Conservation (phyloP, 2,888 invertebrate species). For the Mongoloraphidia duomilia region DNA sequence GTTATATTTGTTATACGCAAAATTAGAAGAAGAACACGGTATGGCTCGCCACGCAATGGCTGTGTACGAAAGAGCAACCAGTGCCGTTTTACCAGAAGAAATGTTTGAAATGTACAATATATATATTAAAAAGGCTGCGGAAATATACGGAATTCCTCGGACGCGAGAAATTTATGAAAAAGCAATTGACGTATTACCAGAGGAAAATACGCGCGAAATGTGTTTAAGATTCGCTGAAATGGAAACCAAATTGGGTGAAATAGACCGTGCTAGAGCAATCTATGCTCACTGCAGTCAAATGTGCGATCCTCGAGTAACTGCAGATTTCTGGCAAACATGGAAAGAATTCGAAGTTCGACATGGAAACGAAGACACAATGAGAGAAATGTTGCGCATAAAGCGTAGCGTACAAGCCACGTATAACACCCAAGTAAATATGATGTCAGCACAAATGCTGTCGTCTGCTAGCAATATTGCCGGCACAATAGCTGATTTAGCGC, state of each 20-base stretch:
- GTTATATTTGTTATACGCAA: constrained; percentile 90
- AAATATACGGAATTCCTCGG: constrained; percentile 93
- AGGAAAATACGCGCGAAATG: constrained; percentile 88
- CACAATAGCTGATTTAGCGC: constrained; percentile 56
- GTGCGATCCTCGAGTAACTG: constrained; percentile 93
- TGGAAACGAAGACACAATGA: constrained; percentile 98
- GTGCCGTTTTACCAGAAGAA: constrained; percentile 81
- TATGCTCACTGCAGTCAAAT: constrained; percentile 98
- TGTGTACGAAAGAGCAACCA: constrained; percentile 94
- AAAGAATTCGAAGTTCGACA: constrained; percentile 98
- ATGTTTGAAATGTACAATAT: constrained; percentile 98
- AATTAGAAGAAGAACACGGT: constrained; percentile 96
- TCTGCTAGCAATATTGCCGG: constrained; percentile 51
- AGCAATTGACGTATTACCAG: constrained; percentile 86
- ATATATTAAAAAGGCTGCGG: constrained; percentile 95
- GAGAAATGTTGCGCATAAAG: constrained; percentile 96
- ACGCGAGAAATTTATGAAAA: constrained; percentile 96
- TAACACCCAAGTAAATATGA: constrained; percentile 96
- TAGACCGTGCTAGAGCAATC: constrained; percentile 91
- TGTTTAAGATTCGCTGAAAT: constrained; percentile 92
- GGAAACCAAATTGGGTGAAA: constrained; percentile 96
- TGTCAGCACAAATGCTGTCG: constrained; percentile 94
- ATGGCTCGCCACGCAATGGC: constrained; percentile 96
- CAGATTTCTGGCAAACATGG: constrained; percentile 97
- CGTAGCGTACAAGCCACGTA: constrained; percentile 95